Evolutionary conservation across 2,113 vertebrate genomes (phyloP).

Genomic region (Heliornis fulica): DNA sequence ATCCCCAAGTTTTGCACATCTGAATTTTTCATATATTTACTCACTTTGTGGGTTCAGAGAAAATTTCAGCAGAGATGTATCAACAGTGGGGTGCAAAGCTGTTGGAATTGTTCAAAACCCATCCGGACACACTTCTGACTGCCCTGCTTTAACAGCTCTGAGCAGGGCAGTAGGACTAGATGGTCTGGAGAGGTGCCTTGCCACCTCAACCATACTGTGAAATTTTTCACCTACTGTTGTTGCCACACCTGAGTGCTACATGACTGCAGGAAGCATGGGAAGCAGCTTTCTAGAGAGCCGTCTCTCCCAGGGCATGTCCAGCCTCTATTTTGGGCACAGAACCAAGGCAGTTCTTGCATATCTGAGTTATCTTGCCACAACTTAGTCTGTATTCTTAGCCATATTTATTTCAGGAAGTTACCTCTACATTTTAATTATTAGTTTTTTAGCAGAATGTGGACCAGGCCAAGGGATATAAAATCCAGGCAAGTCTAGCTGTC

Average conservation of each 20-base stretch:
- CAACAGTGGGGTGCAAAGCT: background rate
- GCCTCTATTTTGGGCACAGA: background rate
- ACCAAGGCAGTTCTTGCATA: background rate
- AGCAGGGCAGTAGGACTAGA: background rate
- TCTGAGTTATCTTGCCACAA: background rate
- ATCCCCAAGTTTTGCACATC: accelerated
- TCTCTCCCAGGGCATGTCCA: background rate
- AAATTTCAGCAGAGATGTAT: background rate
- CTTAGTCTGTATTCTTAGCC: background rate
- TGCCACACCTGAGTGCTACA: accelerated
- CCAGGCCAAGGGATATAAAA: background rate
- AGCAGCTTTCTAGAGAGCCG: background rate
- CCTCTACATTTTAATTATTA: background rate
- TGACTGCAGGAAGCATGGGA: background rate
- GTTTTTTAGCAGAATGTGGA: background rate
- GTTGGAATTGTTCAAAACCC: background rate
- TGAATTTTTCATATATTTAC: background rate
- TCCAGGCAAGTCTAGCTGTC: background rate
- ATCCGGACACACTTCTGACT: accelerated
- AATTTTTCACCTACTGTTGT: background rate
- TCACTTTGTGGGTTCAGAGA: background rate
- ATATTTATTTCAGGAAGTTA: background rate
- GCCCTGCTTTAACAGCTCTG: background rate
- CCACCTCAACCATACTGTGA: background rate
- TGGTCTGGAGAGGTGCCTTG: background rate